A percentile compares a stretch with the other conserved stretches of the same genome.
phyloP scores from a whole-genome alignment of 2,888 invertebrate genomes.

The Epiblema foenella region DNA sequence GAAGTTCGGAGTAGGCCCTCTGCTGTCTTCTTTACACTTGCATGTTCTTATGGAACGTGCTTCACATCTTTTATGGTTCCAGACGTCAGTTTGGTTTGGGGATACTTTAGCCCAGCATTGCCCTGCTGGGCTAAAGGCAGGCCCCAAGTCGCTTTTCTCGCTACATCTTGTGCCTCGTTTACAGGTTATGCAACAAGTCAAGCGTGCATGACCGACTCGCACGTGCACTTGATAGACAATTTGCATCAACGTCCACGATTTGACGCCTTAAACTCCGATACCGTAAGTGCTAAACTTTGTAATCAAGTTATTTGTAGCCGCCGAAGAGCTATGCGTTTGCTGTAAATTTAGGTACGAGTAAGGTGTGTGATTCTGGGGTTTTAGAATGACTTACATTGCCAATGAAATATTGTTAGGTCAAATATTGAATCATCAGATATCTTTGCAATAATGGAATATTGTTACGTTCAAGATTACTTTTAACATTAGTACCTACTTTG shows the following conservation, averaged over 20 bases:
- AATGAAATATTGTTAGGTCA: neutral
- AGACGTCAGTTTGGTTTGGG: too few relatives aligned
- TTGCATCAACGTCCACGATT: slow-evolving; percentile 52
- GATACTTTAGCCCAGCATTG: too few relatives aligned
- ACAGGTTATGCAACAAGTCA: slow-evolving; percentile 52
- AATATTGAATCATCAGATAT: slow-evolving; percentile 2
- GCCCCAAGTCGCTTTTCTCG: neutral
- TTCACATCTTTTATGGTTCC: too few relatives aligned
- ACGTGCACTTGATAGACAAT: slow-evolving; percentile 58
- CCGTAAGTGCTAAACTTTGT: slow-evolving; percentile 41
- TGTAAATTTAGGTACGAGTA: slow-evolving; percentile 13
- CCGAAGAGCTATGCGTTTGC: slow-evolving; percentile 25
- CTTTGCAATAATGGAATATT: neutral
- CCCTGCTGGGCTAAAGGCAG: too few relatives aligned
- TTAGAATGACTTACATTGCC: neutral
- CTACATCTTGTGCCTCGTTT: slow-evolving; percentile 28
- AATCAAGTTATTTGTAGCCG: slow-evolving; percentile 34
- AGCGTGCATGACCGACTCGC: slow-evolving; percentile 59
- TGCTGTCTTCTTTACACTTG: too few relatives aligned
- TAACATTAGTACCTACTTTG: too few relatives aligned
- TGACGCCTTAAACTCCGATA: slow-evolving; percentile 41
- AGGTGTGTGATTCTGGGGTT: neutral
- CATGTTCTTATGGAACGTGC: too few relatives aligned
- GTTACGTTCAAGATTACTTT: neutral
- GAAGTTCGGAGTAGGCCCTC: too few relatives aligned